Base-by-base conservation (phyloP, 2,888 invertebrate species). In the Leptopilina drosophilae region DNA sequence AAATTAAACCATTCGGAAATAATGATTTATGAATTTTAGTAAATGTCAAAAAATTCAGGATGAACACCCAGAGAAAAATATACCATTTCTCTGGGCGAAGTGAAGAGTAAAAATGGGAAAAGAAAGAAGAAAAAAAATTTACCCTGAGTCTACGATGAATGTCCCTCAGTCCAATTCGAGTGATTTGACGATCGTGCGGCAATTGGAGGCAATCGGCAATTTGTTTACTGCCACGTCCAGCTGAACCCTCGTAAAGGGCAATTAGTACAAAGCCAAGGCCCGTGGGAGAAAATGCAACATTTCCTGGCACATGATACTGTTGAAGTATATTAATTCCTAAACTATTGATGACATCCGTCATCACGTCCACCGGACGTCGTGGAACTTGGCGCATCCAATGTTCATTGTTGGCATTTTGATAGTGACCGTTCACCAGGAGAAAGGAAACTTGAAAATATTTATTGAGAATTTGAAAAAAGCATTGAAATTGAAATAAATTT, bases 201-300 rank as follows among this genome's bases (percentile, higher is more conserved):
- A 97, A 92, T 80, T 94, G 94, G 85, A 96, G 92, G 9, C 95
- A 94, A 78, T 95, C 93, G 83, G 94, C 94, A 81, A 97, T 94
- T 92, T 97, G 96, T 77, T 94, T 93, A 40, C 95, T 94, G 66
- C 96, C 95, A 83, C 94, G 94, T 11, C 96, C 96, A 69, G 94
- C 93, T 0, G 96, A 94, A 46, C 97, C 97, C 91, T 97, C 97
- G 89, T 95, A 95, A 15, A 97, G 92, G 4, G 97, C 96, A 78
- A 96, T 94, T 85, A 97, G 92, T 42, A 97, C 96, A 85, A 96
- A 96, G 88, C 95, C 94, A 80, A 96, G 93, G 4, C 97, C 97
- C 83, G 97, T 96, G 11, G 97, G 97, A 0, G 97, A 97, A 89
- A 97, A 95, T 5, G 96, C 97, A 78, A 97, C 95, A 91, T 97